Evolutionary conservation across 2,888 invertebrate genomes (phyloP), one percentile per base, ranked within the genome.

Genomic region (Drosophila heteroneura): DNA sequence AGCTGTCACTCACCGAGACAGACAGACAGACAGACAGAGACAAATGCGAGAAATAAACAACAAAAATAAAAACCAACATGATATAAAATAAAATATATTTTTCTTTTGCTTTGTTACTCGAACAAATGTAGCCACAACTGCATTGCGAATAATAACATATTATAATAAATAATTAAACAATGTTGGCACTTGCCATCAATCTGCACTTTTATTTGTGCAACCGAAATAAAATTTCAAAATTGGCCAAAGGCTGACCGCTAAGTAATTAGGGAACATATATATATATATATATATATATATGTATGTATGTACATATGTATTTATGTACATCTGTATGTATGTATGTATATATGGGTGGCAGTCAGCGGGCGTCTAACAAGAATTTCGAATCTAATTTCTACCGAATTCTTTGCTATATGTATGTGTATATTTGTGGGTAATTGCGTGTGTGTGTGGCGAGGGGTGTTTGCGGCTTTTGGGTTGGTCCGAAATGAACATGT

Each of bases 401-500:
- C 63, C 47, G 58, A 83, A 80, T 74, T 67, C 76, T 69, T 51
- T 19, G 28, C 41, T 9, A 26, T 26, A 41, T 81, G 65, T 60
- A n/a, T 65, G 66, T 75, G 60, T 30, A n/a, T 49, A 57, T 32
- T 26, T 44, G 22, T 57, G 19, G 39, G 26, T 54, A 51, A 44
- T 28, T 60, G 33, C 22, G 28, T 35, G 5, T 44, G 56, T 35
- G 28, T 57, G 28, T 19, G 44, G 47, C 59, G 41, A 52, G 5
- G 47, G 47, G 26, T 16, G 47, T 26, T 26, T 47, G 47, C 7
- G 47, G 26, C 47, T 47, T 26, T 37, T 62, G 57, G 70, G 63
- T 83, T 69, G 79, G 56, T 74, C 82, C 71, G 82, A 79, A 72
- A 66, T 9, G 47, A 47, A 16, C 84, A 89, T 83, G 77, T 85